These are phyloP conservation scores for Diabrotica undecimpunctata DNA, from an alignment of 1,140 invertebrate species.

Conservation along the genomic window DNA sequence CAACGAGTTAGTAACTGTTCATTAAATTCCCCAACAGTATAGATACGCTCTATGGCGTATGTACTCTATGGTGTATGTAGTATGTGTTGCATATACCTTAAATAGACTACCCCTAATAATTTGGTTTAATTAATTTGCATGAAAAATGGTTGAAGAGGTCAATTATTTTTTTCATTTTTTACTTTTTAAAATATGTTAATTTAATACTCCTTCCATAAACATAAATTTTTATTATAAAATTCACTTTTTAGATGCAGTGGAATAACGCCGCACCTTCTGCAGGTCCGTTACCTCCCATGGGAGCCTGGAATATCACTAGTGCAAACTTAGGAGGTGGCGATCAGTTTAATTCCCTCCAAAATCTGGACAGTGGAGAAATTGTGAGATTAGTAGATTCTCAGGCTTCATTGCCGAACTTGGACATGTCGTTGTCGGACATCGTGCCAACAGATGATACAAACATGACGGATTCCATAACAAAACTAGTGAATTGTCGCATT, in stretches of 20 bases:
- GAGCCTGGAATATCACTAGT: constrained; percentile 2
- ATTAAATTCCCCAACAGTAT: too few relatives aligned
- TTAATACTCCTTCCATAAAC: too few relatives aligned
- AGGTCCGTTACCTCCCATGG: background rate
- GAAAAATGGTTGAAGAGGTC: too few relatives aligned
- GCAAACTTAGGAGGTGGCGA: background rate
- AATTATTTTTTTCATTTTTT: too few relatives aligned
- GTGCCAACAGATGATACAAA: constrained; percentile 4
- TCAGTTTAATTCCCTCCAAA: background rate
- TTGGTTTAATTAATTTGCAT: too few relatives aligned
- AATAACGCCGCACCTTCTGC: background rate
- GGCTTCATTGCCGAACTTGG: background rate
- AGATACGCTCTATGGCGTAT: too few relatives aligned
- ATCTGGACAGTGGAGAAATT: constrained; percentile 11
- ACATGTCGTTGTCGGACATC: constrained; percentile 11
- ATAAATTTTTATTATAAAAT: too few relatives aligned
- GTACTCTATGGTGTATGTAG: too few relatives aligned
- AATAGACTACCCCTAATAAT: too few relatives aligned
- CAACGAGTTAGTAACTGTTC: too few relatives aligned
- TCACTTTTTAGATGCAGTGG: background rate
- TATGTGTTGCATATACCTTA: too few relatives aligned
- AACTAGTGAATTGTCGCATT: constrained; percentile 4
- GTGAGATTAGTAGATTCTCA: background rate
- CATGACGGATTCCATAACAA: constrained; percentile 14
- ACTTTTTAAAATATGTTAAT: too few relatives aligned